phyloP scores from a whole-genome alignment of 2,888 invertebrate genomes.

The Caradrina clavipalpis region DNA sequence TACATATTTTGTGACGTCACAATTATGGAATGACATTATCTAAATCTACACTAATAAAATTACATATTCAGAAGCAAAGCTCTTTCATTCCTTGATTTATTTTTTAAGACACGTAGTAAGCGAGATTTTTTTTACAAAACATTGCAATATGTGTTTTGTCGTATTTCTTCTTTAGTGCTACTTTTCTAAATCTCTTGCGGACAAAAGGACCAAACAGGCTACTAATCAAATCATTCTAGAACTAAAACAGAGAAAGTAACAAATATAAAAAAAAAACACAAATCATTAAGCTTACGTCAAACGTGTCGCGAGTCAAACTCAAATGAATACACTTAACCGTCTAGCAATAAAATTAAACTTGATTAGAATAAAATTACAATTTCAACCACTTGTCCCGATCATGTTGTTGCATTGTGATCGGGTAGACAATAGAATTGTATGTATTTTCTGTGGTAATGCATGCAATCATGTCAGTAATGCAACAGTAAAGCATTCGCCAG shows the following conservation, averaged over 20 bases:
- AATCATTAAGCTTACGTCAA: slow-evolving; percentile 8
- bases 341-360: slow-evolving; percentile 53
- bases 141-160: background rate
- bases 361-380: slow-evolving; percentile 43
- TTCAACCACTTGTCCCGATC: slow-evolving; percentile 11
- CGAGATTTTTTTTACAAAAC: background rate
- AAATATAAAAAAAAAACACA: background rate
- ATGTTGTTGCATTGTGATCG: slow-evolving; percentile 27
- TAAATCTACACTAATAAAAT: slow-evolving; percentile 12
- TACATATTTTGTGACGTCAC: slow-evolving; percentile 38
- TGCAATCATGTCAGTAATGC: slow-evolving; percentile 2
- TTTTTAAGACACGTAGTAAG: background rate
- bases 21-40: slow-evolving; percentile 38
- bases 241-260: background rate
- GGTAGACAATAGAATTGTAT: slow-evolving; percentile 40
- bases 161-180: background rate
- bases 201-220: background rate
- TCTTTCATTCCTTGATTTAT: slow-evolving; percentile 26
- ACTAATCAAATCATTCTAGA: background rate
- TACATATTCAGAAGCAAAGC: slow-evolving; percentile 11
- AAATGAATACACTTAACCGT: slow-evolving; percentile 45
- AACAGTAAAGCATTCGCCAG: background rate
- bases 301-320: slow-evolving; percentile 30
- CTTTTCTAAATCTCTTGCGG: background rate
- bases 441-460: background rate